phyloP scores from a whole-genome alignment of 2,113 vertebrate species.

The Neoarius graeffei region DNA sequence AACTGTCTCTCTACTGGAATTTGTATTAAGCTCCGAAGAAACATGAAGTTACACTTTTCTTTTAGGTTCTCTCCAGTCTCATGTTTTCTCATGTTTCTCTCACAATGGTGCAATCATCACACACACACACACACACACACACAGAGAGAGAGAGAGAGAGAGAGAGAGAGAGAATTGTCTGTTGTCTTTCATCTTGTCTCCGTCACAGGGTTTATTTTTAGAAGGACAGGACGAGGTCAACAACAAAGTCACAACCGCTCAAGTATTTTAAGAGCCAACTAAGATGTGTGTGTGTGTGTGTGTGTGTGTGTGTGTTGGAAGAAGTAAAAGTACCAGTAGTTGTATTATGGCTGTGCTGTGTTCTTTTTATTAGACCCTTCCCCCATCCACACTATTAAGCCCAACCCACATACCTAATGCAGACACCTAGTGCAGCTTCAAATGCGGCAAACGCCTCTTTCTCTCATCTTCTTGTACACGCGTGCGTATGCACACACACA shows the following conservation, averaged over 20 bases:
- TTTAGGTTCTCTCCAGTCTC: background rate
- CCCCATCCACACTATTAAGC: constrained; percentile 19
- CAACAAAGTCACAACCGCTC: constrained; percentile 30
- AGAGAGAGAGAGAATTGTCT: constrained; percentile 7
- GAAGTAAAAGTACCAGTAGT: background rate
- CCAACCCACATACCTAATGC: constrained; percentile 25
- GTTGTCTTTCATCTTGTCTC: constrained; percentile 16
- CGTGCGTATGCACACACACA: background rate
- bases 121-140: background rate
- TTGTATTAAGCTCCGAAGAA: background rate
- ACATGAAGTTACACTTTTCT: background rate
- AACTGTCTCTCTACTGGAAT: background rate
- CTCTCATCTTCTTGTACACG: background rate
- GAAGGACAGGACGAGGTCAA: constrained; percentile 21
- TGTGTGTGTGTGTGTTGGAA: background rate
- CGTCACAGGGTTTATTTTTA: constrained; percentile 44
- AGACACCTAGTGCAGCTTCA: constrained; percentile 30
- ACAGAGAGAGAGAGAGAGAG: too few species aligned
- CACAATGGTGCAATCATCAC: background rate
- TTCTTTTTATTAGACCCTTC: constrained; percentile 26
- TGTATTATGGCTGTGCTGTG: constrained; percentile 1
- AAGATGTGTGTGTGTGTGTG: constrained; percentile 8
- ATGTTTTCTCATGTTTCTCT: too few species aligned
- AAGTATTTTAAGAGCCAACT: constrained; percentile 25
- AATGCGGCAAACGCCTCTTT: constrained; percentile 1